Evolutionary conservation across 2,113 vertebrate species (phyloP).

Genomic region (Pipra filicauda): DNA sequence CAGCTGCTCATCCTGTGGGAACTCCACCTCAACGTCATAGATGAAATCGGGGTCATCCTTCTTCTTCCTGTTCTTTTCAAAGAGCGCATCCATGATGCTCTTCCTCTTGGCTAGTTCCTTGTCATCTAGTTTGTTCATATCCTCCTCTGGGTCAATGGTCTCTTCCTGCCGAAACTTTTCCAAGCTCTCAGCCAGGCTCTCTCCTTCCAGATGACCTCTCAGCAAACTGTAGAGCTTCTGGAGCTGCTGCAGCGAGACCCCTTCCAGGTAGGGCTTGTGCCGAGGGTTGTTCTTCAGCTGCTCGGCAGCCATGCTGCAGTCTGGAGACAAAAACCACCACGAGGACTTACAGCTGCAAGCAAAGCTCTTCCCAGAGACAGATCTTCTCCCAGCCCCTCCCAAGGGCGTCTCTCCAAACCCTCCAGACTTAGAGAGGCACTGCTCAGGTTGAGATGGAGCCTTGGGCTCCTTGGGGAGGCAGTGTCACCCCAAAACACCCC

Average conservation of each 20-base stretch:
- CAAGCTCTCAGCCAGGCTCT: constrained; percentile 77
- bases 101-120: constrained; percentile 86
- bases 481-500: neutral
- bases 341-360: neutral
- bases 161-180: constrained; percentile 73
- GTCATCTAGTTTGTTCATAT: constrained; percentile 93
- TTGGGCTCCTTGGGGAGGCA: neutral
- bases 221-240: constrained; percentile 83
- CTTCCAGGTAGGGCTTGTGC: constrained; percentile 84
- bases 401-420: neutral
- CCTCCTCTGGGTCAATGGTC: constrained; percentile 82
- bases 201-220: constrained; percentile 80
- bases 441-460: neutral
- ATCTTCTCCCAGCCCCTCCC: neutral
- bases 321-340: constrained; percentile 58
- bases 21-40: constrained; percentile 90
- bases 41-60: constrained; percentile 88
- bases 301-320: constrained; percentile 86
- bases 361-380: neutral
- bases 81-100: constrained; percentile 89
- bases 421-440: neutral
- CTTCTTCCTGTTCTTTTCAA: constrained; percentile 86
- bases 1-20: constrained; percentile 72
- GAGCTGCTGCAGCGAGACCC: constrained; percentile 81
- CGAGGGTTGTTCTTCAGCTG: constrained; percentile 86